These are phyloP conservation scores for Semotilus atromaculatus DNA, from an alignment of 2,797 vertebrate species.

Conservation along the genomic window DNA sequence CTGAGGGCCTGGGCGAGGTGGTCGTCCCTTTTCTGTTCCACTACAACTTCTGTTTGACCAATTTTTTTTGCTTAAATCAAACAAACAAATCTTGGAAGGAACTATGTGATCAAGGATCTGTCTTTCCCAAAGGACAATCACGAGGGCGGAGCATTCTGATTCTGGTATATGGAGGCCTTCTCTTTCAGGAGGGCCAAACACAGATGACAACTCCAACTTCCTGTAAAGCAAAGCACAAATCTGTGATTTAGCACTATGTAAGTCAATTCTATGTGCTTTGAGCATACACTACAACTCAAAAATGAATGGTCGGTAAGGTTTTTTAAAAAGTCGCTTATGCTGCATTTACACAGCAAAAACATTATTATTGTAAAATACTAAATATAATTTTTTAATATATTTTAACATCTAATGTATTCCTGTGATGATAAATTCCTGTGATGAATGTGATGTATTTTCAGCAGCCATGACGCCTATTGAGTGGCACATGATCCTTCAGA, in stretches of 20 bases:
- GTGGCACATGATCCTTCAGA: neutral
- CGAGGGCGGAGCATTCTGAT: slow-evolving; percentile 81
- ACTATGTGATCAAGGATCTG: slow-evolving; percentile 50
- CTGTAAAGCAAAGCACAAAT: slow-evolving; percentile 68
- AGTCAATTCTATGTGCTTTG: neutral
- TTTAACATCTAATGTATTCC: too few species aligned
- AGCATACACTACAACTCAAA: neutral
- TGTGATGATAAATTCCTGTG: too few species aligned
- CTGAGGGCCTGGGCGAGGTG: slow-evolving; percentile 36
- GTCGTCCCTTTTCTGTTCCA: slow-evolving; percentile 64
- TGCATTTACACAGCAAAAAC: neutral
- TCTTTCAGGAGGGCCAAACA: slow-evolving; percentile 96
- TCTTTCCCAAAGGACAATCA: slow-evolving; percentile 67
- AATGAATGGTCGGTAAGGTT: neutral
- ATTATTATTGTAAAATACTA: neutral
- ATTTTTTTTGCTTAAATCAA: slow-evolving; percentile 46
- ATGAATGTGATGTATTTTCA: too few species aligned
- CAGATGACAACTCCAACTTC: slow-evolving; percentile 96
- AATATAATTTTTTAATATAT: neutral
- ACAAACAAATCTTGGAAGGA: slow-evolving; percentile 32
- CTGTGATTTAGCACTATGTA: neutral
- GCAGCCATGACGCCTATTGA: too few species aligned
- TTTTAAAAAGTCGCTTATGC: neutral
- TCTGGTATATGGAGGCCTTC: slow-evolving; percentile 96
- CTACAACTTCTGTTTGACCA: slow-evolving; percentile 53